Conservation (phyloP, 2,113 vertebrate genomes). For the Pelobates fuscus region DNA sequence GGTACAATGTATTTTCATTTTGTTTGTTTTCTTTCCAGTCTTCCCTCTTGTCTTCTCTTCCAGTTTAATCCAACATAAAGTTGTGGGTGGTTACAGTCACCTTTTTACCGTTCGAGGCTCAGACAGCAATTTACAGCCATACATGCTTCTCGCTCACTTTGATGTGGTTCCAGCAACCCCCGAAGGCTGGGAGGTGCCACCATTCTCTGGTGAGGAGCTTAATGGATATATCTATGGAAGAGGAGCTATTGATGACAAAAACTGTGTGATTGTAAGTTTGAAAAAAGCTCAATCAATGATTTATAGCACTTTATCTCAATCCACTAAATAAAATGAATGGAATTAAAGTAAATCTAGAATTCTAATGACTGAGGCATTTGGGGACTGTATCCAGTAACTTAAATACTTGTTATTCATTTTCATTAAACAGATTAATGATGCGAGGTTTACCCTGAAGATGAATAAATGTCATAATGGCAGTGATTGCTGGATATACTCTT, state of each 20-base stretch:
- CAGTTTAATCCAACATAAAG: slow-evolving; percentile 80
- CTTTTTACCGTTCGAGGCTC: slow-evolving; percentile 81
- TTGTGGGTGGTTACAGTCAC: slow-evolving; percentile 85
- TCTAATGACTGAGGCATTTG: no score
- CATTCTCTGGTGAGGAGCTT: slow-evolving; percentile 86
- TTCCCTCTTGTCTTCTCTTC: slow-evolving; percentile 89
- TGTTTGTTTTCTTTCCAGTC: slow-evolving; percentile 68
- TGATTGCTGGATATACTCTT: no score
- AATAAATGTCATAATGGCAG: no score
- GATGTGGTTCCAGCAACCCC: slow-evolving; percentile 89
- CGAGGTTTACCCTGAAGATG: no score
- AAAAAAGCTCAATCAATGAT: slow-evolving; percentile 10
- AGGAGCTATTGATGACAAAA: slow-evolving; percentile 91
- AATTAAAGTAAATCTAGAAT: no score
- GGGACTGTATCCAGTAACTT: no score
- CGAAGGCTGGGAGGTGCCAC: slow-evolving; percentile 85
- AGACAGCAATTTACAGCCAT: slow-evolving; percentile 73
- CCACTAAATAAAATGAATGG: no score
- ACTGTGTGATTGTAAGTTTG: slow-evolving; percentile 77
- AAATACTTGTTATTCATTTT: no score
- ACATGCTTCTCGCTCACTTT: slow-evolving; percentile 88
- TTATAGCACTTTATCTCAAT: neutral
- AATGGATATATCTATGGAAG: slow-evolving; percentile 91
- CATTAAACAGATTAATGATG: no score
- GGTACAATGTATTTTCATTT: no score